Conservation (phyloP, 2,797 vertebrate genomes). For the Apogon talboti region DNA sequence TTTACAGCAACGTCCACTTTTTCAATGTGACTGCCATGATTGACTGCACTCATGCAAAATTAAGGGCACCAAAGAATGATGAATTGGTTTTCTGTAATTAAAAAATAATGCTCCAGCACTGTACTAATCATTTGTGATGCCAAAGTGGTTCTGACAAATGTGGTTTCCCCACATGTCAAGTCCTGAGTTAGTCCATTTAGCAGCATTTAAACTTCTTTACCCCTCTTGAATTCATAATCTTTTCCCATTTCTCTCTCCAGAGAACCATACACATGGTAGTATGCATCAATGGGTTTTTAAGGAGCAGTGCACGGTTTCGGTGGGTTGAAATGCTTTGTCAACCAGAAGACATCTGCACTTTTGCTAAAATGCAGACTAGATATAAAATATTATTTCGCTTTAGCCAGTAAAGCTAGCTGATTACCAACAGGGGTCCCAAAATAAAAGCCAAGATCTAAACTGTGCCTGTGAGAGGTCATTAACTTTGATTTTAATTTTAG, state of each 20-base stretch:
- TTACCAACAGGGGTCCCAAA: background rate
- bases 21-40: slow-evolving; percentile 41
- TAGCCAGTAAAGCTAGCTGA: slow-evolving; percentile 1
- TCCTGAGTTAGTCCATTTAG: slow-evolving; percentile 46
- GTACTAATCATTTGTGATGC: slow-evolving; percentile 44
- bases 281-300: slow-evolving; percentile 23
- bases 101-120: slow-evolving; percentile 55
- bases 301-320: slow-evolving; percentile 18
- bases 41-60: slow-evolving; percentile 59
- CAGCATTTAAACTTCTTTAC: slow-evolving; percentile 22
- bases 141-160: slow-evolving; percentile 56
- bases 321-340: slow-evolving; percentile 26
- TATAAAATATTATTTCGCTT: background rate
- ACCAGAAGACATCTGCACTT: slow-evolving; percentile 17
- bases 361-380: slow-evolving; percentile 7
- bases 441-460: background rate
- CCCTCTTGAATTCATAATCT: too few species aligned
- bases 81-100: slow-evolving; percentile 50
- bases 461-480: slow-evolving; percentile 37
- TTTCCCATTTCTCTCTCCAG: too few species aligned
- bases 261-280: background rate
- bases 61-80: slow-evolving; percentile 50
- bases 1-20: slow-evolving; percentile 45
- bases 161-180: slow-evolving; percentile 25
- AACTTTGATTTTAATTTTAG: slow-evolving; percentile 23